Conservation (phyloP, 1,140 invertebrate genomes). For the Nebria ingens region DNA sequence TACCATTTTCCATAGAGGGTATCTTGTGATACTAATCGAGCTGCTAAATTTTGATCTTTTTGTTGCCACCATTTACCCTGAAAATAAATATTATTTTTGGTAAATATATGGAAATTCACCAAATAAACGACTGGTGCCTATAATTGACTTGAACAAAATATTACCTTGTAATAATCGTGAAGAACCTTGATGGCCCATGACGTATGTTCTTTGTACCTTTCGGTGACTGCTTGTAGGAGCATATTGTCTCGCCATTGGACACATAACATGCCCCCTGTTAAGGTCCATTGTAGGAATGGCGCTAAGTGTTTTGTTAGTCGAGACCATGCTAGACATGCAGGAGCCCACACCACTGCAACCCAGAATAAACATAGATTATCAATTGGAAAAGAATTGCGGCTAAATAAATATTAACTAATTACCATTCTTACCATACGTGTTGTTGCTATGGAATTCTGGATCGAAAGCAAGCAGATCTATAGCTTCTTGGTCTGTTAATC, state of each 20-base stretch:
- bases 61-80: slow-evolving; percentile 32
- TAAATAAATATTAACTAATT: slow-evolving; percentile 4
- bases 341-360: slow-evolving; percentile 46
- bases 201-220: slow-evolving; percentile 31
- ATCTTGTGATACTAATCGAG: slow-evolving; percentile 29
- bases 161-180: slow-evolving; percentile 44
- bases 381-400: neutral
- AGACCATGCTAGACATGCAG: slow-evolving; percentile 56
- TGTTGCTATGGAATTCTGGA: slow-evolving; percentile 53
- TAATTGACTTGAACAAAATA: neutral
- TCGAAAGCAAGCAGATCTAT: slow-evolving; percentile 61
- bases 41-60: slow-evolving; percentile 22
- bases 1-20: slow-evolving; percentile 45
- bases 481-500: slow-evolving; percentile 63
- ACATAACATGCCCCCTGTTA: slow-evolving; percentile 45
- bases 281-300: slow-evolving; percentile 52
- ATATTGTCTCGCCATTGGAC: slow-evolving; percentile 52
- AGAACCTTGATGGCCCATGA: slow-evolving; percentile 40
- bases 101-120: neutral
- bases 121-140: neutral
- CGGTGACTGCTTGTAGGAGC: slow-evolving; percentile 26
- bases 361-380: neutral
- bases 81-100: no score
- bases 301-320: slow-evolving; percentile 50
- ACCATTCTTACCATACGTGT: slow-evolving; percentile 48